Percentiles rank a stretch among this genome's conserved stretches.
These are phyloP conservation scores for Oligia fasciuncula DNA, from an alignment of 2,888 invertebrate species.

Conservation along the genomic window DNA sequence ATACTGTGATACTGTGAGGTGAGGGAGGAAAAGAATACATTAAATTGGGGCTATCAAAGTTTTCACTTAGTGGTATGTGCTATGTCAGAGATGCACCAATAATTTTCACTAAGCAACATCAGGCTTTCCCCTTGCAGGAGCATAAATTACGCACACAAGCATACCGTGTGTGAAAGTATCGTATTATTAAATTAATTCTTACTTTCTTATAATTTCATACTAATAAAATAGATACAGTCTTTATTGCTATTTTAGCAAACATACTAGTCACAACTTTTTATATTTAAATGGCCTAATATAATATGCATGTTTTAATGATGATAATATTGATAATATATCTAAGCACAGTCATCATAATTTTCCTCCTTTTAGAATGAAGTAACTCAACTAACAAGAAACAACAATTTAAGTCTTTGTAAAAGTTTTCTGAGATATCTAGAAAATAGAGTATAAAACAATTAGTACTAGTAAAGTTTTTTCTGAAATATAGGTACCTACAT, in stretches of 20 bases:
- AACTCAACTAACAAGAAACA: not conserved
- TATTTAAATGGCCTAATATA: not conserved
- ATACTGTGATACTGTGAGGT: not conserved
- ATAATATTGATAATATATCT: not conserved
- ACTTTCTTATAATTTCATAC: not conserved
- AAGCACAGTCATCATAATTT: not conserved
- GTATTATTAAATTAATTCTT: conserved; percentile 46
- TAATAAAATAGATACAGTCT: conserved; percentile 31
- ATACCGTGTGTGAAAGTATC: conserved; percentile 74
- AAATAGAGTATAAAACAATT: not conserved
- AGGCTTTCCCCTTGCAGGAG: conserved; percentile 72
- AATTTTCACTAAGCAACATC: conserved; percentile 73
- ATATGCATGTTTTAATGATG: not conserved
- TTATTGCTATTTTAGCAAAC: conserved; percentile 3
- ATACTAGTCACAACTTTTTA: not conserved
- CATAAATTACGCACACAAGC: conserved; percentile 73
- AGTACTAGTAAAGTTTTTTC: not conserved
- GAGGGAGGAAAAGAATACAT: conserved; percentile 16
- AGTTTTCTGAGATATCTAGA: not conserved
- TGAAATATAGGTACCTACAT: too few species aligned
- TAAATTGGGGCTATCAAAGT: conserved; percentile 49
- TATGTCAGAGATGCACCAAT: conserved; percentile 80
- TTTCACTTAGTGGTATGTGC: conserved; percentile 71
- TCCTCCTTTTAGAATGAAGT: not conserved
- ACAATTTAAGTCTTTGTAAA: not conserved